Evolutionary conservation across 2,888 invertebrate genomes (phyloP).

Genomic region (Drosophila setosimentum): DNA sequence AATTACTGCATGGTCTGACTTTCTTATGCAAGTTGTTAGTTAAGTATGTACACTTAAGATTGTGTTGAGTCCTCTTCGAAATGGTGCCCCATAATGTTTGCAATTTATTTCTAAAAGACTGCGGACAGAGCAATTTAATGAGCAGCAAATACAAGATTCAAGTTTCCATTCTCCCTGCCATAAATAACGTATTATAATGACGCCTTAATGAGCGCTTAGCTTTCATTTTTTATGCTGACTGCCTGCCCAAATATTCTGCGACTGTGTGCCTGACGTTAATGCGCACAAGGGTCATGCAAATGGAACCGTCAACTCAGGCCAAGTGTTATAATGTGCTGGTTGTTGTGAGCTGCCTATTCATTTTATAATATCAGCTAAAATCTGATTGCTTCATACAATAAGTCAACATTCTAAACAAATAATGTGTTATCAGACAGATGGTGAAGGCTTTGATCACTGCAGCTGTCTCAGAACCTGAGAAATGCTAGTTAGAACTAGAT

Average conservation of each 20-base stretch:
- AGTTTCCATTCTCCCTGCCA: constrained; percentile 19
- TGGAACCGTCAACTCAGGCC: constrained; percentile 48
- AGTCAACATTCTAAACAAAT: background rate
- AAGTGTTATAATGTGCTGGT: constrained; percentile 4
- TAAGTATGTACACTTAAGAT: background rate
- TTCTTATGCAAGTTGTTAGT: background rate
- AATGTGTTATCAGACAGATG: background rate
- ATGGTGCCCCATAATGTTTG: background rate
- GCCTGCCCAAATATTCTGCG: constrained; percentile 3
- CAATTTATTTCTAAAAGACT: constrained; percentile 31
- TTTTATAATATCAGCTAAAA: constrained; percentile 1
- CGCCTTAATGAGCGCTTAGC: constrained; percentile 73
- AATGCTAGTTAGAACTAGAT: background rate
- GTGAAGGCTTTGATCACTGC: background rate
- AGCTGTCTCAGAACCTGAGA: background rate
- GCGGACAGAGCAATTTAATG: constrained; percentile 43
- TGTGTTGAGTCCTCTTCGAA: background rate
- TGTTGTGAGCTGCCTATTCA: background rate
- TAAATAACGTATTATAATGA: constrained; percentile 71
- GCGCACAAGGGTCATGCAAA: constrained; percentile 41
- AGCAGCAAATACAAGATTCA: constrained; percentile 31
- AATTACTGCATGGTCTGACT: constrained; percentile 28
- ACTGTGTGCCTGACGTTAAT: constrained; percentile 31
- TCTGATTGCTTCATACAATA: constrained; percentile 6
- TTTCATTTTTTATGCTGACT: constrained; percentile 63